Percentiles rank a stretch among this genome's conserved stretches.
Conservation (phyloP, 2,888 invertebrate genomes). For the Artemia sp. region DNA sequence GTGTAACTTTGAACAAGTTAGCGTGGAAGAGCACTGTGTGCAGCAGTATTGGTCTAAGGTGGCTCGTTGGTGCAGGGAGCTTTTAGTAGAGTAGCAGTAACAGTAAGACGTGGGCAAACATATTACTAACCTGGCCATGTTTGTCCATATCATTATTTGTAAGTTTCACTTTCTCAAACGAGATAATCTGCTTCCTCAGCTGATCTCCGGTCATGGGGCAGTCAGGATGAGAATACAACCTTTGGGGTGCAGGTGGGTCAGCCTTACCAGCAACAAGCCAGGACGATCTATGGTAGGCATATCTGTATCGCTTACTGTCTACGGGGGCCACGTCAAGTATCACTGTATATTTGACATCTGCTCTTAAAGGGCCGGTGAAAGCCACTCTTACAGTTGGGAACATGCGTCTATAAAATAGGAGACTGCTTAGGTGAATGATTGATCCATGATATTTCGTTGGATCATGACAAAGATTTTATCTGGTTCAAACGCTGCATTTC, state of each 20-base stretch:
- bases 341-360: conserved; percentile 52
- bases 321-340: conserved; percentile 91
- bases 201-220: conserved; percentile 90
- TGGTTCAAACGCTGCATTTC: too few relatives aligned
- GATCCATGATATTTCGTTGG: neutral
- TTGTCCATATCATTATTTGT: conserved; percentile 97
- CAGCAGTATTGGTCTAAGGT: too few relatives aligned
- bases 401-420: conserved; percentile 57
- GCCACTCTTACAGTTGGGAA: conserved; percentile 91
- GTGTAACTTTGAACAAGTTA: too few relatives aligned
- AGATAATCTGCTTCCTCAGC: conserved; percentile 85
- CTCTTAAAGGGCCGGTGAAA: conserved; percentile 50
- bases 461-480: neutral
- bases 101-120: neutral
- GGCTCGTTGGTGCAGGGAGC: too few relatives aligned
- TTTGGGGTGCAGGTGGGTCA: conserved; percentile 81
- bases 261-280: conserved; percentile 98
- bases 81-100: too few relatives aligned
- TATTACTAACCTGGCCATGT: conserved; percentile 64
- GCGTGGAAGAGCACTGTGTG: too few relatives aligned
- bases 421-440: neutral
- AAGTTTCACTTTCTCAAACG: conserved; percentile 94
- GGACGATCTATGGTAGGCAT: conserved; percentile 93
- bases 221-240: conserved; percentile 90
- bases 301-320: conserved; percentile 87